Base-by-base conservation (phyloP, 2,113 vertebrate genomes). In the Clarias gariepinus region DNA sequence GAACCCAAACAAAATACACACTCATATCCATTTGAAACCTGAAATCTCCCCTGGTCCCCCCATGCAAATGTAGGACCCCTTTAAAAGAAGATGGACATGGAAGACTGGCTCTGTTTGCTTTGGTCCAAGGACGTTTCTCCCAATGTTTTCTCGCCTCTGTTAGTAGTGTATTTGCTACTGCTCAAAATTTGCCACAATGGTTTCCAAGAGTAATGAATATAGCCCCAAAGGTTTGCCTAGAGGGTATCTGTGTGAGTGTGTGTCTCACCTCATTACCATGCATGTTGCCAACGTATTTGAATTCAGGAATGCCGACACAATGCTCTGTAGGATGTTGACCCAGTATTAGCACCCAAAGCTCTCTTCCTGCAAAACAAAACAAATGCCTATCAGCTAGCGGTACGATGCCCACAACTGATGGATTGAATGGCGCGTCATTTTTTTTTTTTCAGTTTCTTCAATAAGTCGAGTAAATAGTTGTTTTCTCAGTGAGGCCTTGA, bases 231-330 rank as follows among this genome's bases (percentile, higher is more conserved):
- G 81, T 69, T 68, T 25, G 15, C 33, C 47, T 19, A 63, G 5
- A 60, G 82, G 21, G 36, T 63, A 63, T 81, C n/a, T 57, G 63
- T 64, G 81, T 78, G 47, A 23, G 21, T 73, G 36, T 36, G 83
- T 41, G 41, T 81, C 85, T 94, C 96, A 97, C 96, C 96, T 97
- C 97, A 90, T 97, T 95, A 83, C 97, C 97, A 89, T 97, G 96
- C 96, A 97, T 97, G 91, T 97, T 97, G 61, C 93, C 97, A 91
- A 97, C 94, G 81, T 97, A 97, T 91, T 97, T 97, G 93, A 97
- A 96, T 87, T 97, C 96, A 12, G 97, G 96, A 92, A 96, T 96
- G 90, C 97, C 97, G 86, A 95, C 92, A 89, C 88, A 94, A 92
- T 97, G 96, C 73, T 94, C 91, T 61, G 89, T 94, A 91, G 96